Base-by-base conservation (phyloP, 2,113 vertebrate genomes). In the Eulacestoma nigropectus region DNA sequence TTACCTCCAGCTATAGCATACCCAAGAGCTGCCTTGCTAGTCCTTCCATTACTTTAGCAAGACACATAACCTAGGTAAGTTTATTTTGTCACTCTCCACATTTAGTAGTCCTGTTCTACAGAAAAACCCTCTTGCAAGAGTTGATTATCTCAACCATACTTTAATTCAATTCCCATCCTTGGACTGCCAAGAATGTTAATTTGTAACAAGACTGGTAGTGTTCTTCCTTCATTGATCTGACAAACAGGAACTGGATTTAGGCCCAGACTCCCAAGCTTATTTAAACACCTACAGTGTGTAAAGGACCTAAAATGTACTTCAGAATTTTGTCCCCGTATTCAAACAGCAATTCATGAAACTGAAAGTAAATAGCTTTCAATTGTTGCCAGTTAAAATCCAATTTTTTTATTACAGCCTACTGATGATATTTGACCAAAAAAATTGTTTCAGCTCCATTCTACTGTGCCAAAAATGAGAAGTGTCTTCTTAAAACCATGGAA, bases 161-260 rank as follows among this genome's bases (percentile, higher is more conserved):
- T 81, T n/a, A 91, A 74, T 85, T 78, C 60, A 79, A 17, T 33
- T 90, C 62, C 26, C 56, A 64, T 39, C 75, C 59, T 39, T 56
- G 15, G 55, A 11, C 64, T 80, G 76, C 47, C 63, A 87, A 84
- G 42, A 74, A 64, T 44, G 68, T 60, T 90, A 67, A 88, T 59
- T 83, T 94, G 49, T 81, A 89, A 89, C 78, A 96, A 87, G 77
- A 70, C 10, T 50, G 35, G 53, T 55, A 84, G 33, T 70, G 42
- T 87, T 84, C 55, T 68, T 93, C 39, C 41, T 77, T 82, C 49
- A 46, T 0, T 74, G 42, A 85, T 69, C 57, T 68, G 68, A 73
- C 74, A 78, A 68, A 52, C 41, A 87, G 60, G 60, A 59, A 93
- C 78, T 79, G 79, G 88, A 97, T 76, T 83, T 85, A 92, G 59